Conservation (phyloP, 2,888 invertebrate genomes). For the Scaeva pyrastri region DNA sequence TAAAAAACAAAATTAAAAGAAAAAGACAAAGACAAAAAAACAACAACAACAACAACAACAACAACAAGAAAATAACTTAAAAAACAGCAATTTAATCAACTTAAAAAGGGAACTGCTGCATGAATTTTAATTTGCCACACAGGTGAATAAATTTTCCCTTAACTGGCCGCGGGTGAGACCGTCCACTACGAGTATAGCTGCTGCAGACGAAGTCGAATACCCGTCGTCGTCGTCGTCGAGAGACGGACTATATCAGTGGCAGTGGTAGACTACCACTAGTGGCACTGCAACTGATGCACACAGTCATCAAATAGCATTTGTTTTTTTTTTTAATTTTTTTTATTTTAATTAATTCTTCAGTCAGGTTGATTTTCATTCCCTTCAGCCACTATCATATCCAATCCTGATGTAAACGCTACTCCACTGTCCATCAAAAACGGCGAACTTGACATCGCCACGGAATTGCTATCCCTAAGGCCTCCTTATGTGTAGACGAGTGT, state of each 20-base stretch:
- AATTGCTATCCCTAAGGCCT: constrained; percentile 73
- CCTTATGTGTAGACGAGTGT: constrained; percentile 54
- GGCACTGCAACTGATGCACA: constrained; percentile 21
- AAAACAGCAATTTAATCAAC: constrained; percentile 69
- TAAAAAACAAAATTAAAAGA: constrained; percentile 23
- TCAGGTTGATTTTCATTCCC: constrained; percentile 70
- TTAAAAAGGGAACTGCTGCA: constrained; percentile 49
- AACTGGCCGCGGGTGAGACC: constrained; percentile 38
- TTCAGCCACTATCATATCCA: constrained; percentile 58
- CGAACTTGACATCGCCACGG: constrained; percentile 73
- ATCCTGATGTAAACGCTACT: constrained; percentile 54
- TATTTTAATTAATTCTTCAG: constrained; percentile 74
- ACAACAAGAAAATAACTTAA: constrained; percentile 7
- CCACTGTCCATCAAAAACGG: constrained; percentile 69
- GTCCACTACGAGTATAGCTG: no score
- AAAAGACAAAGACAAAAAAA: not conserved
- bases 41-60: not conserved
- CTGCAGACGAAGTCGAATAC: no score
- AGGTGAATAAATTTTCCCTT: constrained; percentile 65
- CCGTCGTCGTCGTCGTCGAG: no score
- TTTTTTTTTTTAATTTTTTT: constrained; percentile 29
- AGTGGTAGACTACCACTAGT: constrained; percentile 1
- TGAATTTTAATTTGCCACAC: constrained; percentile 74
- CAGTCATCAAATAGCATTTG: constrained; percentile 57
- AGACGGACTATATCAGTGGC: not conserved